Percentiles rank a stretch among this genome's conserved stretches.
Evolutionary conservation across 2,888 invertebrate species (phyloP).

Genomic region (Drosophila mercatorum): DNA sequence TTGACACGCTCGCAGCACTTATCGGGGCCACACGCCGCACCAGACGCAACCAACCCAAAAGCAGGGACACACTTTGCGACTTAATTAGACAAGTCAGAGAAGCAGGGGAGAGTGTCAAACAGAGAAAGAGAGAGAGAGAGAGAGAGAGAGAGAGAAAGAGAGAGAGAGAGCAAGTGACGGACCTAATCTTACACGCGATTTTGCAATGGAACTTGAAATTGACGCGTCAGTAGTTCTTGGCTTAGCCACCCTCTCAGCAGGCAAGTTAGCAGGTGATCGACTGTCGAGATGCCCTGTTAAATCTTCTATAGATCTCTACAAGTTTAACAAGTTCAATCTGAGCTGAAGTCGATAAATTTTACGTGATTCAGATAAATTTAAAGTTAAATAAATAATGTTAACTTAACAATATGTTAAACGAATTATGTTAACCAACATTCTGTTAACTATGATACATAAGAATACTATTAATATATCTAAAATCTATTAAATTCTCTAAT

Average conservation of each 20-base stretch:
- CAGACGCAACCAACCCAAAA: conserved; percentile 49
- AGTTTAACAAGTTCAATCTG: too few relatives aligned
- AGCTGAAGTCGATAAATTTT: too few relatives aligned
- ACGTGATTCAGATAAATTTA: too few relatives aligned
- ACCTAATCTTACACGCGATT: conserved; percentile 47
- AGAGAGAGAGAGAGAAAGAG: too few relatives aligned
- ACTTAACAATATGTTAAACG: too few relatives aligned
- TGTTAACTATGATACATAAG: too few relatives aligned
- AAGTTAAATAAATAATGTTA: too few relatives aligned
- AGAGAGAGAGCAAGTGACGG: background rate
- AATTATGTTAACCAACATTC: too few relatives aligned
- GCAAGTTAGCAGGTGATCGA: background rate
- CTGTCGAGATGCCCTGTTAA: background rate
- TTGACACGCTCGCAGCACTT: conserved; percentile 71
- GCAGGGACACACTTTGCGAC: conserved; percentile 74
- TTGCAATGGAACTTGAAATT: conserved; percentile 52
- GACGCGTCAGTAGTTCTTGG: conserved; percentile 37
- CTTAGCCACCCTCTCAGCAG: conserved; percentile 18
- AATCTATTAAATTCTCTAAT: too few relatives aligned
- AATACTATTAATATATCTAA: too few relatives aligned
- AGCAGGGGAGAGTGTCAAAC: background rate
- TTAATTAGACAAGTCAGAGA: conserved; percentile 64
- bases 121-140: background rate
- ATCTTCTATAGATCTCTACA: too few relatives aligned
- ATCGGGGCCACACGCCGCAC: conserved; percentile 66